These are phyloP conservation scores for Noctua janthina DNA, from an alignment of 2,888 invertebrate genomes.

Conservation along the genomic window DNA sequence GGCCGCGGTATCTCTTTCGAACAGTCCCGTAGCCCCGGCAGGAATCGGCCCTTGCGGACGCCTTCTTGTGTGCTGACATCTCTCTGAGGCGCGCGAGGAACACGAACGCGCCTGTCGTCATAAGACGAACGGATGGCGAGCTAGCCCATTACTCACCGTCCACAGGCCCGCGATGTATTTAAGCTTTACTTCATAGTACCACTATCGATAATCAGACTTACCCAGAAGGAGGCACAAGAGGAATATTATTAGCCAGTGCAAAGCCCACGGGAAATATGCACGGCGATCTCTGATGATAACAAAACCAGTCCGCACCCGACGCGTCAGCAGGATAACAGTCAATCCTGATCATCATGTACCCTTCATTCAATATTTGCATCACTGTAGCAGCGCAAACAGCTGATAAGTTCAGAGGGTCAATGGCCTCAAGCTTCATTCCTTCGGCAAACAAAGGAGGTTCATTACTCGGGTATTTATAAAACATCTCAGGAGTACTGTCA, in stretches of 20 bases:
- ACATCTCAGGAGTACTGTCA: conserved; percentile 95
- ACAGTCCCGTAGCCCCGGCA: too few species aligned
- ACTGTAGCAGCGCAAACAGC: conserved; percentile 98
- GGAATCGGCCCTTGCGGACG: too few species aligned
- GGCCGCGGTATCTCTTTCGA: too few species aligned
- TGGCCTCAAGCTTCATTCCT: conserved; percentile 99
- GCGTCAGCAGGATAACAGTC: conserved; percentile 97
- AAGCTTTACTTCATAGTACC: not conserved
- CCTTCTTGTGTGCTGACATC: too few species aligned
- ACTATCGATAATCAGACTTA: conserved; percentile 65
- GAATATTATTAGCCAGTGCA: conserved; percentile 95
- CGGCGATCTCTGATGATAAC: conserved; percentile 98
- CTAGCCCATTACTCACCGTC: too few species aligned
- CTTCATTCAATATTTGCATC: conserved; percentile 97
- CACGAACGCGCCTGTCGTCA: too few species aligned
- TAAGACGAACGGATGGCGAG: too few species aligned
- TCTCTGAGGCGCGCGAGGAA: too few species aligned
- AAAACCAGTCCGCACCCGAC: conserved; percentile 98
- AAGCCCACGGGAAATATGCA: conserved; percentile 99
- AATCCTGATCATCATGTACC: conserved; percentile 98
- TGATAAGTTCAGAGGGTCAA: conserved; percentile 98
- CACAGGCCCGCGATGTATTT: too few species aligned
- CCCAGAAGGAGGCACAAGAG: conserved; percentile 95
- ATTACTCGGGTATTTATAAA: conserved; percentile 91
- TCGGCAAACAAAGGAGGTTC: conserved; percentile 92